Evolutionary conservation across 2,888 invertebrate genomes (phyloP).

Genomic region (Zaprionus lineosus): DNA sequence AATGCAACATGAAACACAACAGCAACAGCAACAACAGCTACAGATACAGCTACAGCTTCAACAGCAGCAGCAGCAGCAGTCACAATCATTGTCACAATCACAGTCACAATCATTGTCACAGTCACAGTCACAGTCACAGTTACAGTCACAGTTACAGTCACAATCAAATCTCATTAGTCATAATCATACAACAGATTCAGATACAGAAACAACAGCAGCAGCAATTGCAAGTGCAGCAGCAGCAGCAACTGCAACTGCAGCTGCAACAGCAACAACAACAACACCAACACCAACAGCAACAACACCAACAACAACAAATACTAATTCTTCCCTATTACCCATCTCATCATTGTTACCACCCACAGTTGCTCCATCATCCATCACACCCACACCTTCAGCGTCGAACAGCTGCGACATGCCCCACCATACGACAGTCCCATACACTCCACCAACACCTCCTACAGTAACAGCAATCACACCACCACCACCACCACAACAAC

Average conservation of each 20-base stretch:
- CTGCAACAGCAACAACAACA: slow-evolving; percentile 18
- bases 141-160: slow-evolving; percentile 29
- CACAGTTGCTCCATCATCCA: slow-evolving; percentile 69
- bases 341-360: slow-evolving; percentile 73
- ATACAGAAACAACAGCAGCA: slow-evolving; percentile 27
- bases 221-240: slow-evolving; percentile 5
- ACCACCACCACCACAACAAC: slow-evolving; percentile 43
- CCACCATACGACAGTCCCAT: slow-evolving; percentile 32
- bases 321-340: slow-evolving; percentile 71
- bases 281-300: slow-evolving; percentile 28
- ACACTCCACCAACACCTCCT: slow-evolving; percentile 9
- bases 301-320: slow-evolving; percentile 46
- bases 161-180: slow-evolving; percentile 52
- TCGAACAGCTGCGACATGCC: slow-evolving; percentile 37
- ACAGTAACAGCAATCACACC: slow-evolving; percentile 35
- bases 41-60: slow-evolving; percentile 44
- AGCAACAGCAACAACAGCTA: slow-evolving; percentile 50
- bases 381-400: slow-evolving; percentile 61
- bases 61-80: slow-evolving; percentile 31
- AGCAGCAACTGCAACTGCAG: slow-evolving; percentile 11
- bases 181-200: slow-evolving; percentile 40
- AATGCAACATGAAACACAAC: slow-evolving; percentile 49
- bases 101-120: slow-evolving; percentile 50
- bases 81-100: slow-evolving; percentile 51
- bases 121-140: slow-evolving; percentile 39